These are phyloP conservation scores for Helleia helle DNA, from an alignment of 2,888 invertebrate genomes.

Conservation along the genomic window DNA sequence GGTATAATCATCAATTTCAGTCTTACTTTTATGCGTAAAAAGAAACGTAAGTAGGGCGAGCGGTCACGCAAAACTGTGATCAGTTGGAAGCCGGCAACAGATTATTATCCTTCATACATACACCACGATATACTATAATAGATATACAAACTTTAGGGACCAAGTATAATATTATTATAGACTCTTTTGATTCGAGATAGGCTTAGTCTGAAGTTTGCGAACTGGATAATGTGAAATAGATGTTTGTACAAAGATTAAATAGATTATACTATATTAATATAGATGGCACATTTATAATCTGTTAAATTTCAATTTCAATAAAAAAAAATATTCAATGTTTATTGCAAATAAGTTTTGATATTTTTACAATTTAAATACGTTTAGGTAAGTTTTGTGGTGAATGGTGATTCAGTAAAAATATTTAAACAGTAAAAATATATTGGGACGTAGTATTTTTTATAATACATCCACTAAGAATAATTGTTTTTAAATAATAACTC, in stretches of 20 bases:
- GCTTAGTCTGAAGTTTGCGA: neutral
- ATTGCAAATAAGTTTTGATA: too few species aligned
- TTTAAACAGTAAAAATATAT: too few species aligned
- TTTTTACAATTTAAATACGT: too few species aligned
- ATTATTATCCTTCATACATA: neutral
- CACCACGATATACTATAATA: neutral
- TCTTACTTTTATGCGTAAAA: slow-evolving; percentile 9
- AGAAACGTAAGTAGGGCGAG: slow-evolving; percentile 3
- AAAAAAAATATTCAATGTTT: too few species aligned
- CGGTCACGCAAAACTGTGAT: slow-evolving; percentile 26
- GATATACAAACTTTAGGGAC: neutral
- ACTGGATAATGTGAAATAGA: neutral
- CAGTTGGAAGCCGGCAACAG: slow-evolving; percentile 24
- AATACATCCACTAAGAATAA: too few species aligned
- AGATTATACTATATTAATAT: too few species aligned
- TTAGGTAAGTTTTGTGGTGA: too few species aligned
- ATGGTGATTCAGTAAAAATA: too few species aligned
- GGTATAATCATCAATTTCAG: slow-evolving; percentile 2
- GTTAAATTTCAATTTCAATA: too few species aligned
- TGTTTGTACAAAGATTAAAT: neutral
- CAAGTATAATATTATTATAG: neutral
- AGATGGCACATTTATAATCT: neutral
- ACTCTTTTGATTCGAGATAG: neutral
- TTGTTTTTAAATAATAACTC: too few species aligned
- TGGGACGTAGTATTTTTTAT: too few species aligned